Conservation (phyloP, 2,797 vertebrate species). For the Pempheris klunzingeri region DNA sequence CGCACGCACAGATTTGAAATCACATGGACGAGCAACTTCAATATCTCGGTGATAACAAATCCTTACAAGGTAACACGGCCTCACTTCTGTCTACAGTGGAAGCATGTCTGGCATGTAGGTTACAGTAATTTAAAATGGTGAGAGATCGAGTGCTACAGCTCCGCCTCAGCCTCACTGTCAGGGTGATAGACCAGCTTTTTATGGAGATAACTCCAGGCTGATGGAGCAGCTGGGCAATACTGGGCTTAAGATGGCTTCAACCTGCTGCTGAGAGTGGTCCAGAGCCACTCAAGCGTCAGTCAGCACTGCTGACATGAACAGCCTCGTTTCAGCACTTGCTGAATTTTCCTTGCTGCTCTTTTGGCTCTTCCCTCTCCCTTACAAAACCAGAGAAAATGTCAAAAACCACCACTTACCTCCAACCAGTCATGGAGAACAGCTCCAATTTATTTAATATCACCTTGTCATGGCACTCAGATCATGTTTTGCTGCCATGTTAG, state of each 20-base stretch:
- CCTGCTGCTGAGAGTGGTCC: constrained; percentile 59
- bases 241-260: constrained; percentile 55
- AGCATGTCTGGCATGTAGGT: constrained; percentile 63
- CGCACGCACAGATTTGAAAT: constrained; percentile 68
- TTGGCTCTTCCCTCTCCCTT: constrained; percentile 41
- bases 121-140: constrained; percentile 72
- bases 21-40: constrained; percentile 74
- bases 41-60: constrained; percentile 76
- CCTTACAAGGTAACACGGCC: constrained; percentile 62
- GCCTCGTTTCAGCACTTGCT: constrained; percentile 48
- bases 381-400: constrained; percentile 59
- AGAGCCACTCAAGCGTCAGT: constrained; percentile 68
- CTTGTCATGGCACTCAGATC: constrained; percentile 48
- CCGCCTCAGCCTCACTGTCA: constrained; percentile 49
- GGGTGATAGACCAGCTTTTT: constrained; percentile 68
- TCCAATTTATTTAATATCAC: constrained; percentile 68
- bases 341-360: constrained; percentile 44
- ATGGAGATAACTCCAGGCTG: constrained; percentile 71
- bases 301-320: constrained; percentile 58
- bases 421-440: constrained; percentile 63
- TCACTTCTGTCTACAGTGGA: constrained; percentile 55
- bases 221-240: constrained; percentile 67
- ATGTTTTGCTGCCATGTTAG: constrained; percentile 53
- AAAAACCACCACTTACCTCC: constrained; percentile 73
- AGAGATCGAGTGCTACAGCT: constrained; percentile 50